These are phyloP conservation scores for Lepus timidus DNA, from an alignment of 2,113 vertebrate genomes.

Conservation along the genomic window DNA sequence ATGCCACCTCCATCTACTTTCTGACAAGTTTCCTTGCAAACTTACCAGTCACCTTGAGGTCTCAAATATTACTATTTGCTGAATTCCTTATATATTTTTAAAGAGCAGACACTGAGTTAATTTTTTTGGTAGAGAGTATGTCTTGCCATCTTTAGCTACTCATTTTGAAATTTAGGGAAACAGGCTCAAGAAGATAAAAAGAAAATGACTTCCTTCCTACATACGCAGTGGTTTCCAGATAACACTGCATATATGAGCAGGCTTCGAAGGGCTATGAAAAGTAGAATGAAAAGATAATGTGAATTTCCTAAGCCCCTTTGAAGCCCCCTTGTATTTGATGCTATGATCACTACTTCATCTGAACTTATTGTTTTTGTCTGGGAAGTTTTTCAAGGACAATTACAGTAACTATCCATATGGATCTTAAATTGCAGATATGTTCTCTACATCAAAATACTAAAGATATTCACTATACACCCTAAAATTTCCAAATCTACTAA, in stretches of 20 bases:
- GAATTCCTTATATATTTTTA: neutral
- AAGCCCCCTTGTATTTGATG: neutral
- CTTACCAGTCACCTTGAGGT: neutral
- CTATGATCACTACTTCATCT: neutral
- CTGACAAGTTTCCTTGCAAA: constrained; percentile 31
- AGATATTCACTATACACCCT: neutral
- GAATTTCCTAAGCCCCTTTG: no score
- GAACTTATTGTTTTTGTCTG: neutral
- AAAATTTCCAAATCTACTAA: neutral
- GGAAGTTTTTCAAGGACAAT: neutral
- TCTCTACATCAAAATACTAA: constrained; percentile 1
- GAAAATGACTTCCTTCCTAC: constrained; percentile 3
- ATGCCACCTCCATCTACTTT: neutral
- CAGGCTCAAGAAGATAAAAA: constrained; percentile 4
- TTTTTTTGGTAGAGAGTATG: neutral
- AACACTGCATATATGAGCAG: neutral
- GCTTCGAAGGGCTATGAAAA: no score
- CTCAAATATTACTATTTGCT: neutral
- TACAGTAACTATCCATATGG: neutral
- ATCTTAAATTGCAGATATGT: neutral
- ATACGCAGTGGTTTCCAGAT: constrained; percentile 28
- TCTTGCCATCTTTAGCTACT: constrained; percentile 1
- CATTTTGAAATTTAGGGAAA: constrained; percentile 35
- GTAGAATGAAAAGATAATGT: no score
- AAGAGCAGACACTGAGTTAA: constrained; percentile 3